A percentile compares a stretch with the other conserved stretches of the same genome.
phyloP scores from a whole-genome alignment of 2,797 vertebrate species.

The Manis javanica region DNA sequence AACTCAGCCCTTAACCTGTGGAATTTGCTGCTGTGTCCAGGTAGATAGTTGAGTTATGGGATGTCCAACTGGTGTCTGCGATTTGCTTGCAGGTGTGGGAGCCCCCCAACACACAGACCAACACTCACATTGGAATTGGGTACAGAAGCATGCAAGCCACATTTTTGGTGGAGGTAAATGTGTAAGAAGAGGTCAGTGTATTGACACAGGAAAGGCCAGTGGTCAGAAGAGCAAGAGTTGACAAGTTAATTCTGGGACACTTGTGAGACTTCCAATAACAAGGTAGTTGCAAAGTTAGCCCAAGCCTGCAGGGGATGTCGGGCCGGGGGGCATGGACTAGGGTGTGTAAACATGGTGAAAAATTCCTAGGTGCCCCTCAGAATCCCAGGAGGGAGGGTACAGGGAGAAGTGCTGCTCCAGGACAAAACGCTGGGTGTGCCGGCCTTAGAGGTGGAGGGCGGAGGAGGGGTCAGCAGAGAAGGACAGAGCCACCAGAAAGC shows the following conservation, averaged over 20 bases:
- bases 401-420: not conserved
- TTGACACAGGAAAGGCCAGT: not conserved
- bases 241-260: fast-evolving
- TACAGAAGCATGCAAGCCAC: too few species aligned
- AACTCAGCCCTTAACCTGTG: too few species aligned
- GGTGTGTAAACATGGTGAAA: fast-evolving
- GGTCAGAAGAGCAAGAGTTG: not conserved
- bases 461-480: not conserved
- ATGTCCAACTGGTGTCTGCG: not conserved
- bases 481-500: not conserved
- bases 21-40: too few species aligned
- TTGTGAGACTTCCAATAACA: too few species aligned
- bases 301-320: not conserved
- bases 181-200: not conserved
- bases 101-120: not conserved
- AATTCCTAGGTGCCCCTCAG: not conserved
- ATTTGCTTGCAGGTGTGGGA: not conserved
- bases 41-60: not conserved
- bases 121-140: not conserved
- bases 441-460: not conserved
- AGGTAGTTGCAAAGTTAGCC: not conserved
- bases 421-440: not conserved
- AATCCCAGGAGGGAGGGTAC: too few species aligned
- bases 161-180: not conserved
- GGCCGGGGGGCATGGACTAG: not conserved